Conservation (phyloP, 2,113 vertebrate species). For the Hyperopisus bebe region DNA sequence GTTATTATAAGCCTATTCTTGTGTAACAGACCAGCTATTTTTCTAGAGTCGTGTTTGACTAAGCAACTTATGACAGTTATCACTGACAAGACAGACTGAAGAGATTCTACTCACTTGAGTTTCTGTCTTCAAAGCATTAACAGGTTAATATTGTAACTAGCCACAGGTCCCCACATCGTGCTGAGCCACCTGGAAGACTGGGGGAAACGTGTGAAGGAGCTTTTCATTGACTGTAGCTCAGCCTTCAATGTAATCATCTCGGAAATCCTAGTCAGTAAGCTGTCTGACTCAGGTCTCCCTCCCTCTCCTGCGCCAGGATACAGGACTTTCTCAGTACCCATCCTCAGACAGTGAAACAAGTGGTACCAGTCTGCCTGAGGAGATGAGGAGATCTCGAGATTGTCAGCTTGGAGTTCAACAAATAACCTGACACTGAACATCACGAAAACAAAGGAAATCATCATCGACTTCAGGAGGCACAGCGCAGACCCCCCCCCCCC, state of each 20-base stretch:
- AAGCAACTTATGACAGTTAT: not conserved
- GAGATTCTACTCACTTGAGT: not conserved
- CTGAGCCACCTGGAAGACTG: not conserved
- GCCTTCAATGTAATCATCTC: too few relatives aligned
- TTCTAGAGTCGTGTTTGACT: not conserved
- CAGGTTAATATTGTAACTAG: not conserved
- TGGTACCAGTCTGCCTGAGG: too few relatives aligned
- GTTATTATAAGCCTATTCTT: not conserved
- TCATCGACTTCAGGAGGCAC: too few relatives aligned
- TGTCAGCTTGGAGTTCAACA: too few relatives aligned
- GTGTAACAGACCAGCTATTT: not conserved
- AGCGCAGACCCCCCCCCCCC: too few relatives aligned
- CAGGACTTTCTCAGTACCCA: not conserved
- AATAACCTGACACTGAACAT: too few relatives aligned
- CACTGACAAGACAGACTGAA: not conserved
- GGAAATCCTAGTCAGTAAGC: not conserved
- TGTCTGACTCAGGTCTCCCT: not conserved
- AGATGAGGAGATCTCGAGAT: too few relatives aligned
- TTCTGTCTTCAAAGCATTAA: not conserved
- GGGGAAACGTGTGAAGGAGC: not conserved
- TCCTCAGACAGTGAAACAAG: not conserved
- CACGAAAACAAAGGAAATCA: too few relatives aligned
- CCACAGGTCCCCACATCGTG: not conserved
- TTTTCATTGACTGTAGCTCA: not conserved
- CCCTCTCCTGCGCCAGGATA: not conserved